Evolutionary conservation across 1,140 invertebrate species (phyloP), one percentile per base, ranked within the genome.

Genomic region (Monochamus saltuarius): DNA sequence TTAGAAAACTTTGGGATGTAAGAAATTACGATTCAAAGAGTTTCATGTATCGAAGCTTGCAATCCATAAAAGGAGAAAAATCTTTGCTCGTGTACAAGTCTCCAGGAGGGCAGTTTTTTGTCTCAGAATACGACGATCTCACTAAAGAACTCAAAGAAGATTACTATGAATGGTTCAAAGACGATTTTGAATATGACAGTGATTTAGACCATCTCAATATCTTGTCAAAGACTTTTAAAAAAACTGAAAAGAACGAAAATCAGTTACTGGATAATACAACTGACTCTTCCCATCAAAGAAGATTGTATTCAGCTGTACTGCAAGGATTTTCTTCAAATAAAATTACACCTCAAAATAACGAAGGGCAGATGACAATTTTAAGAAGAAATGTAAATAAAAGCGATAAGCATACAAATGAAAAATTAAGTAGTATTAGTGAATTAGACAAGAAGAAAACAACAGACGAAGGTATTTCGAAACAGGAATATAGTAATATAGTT

Each of bases 271-370:
- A 54, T 10, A 37, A 56, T 10, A 13, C 55, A 13, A 35, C 34
- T 10, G 59, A 62, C 7, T 34, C 61, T 10, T 35, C 56, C 0
- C 14, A 43, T 3, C 36, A 62, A n/a, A 59, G 52, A 17, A 54
- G 68, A 47, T 49, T 70, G 16, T 72, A 72, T 56, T 72, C 70
- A 2, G 70, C 68, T 8, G 70, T 72, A 9, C 38, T 72, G 16
- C 70, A 72, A 59, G 70, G 65, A 9, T 46, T 42, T 47, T 42
- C 56, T 9, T 43, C 39, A n/a, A 56, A 56, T 17, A 56, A 45
- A 38, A 43, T 56, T 9, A 13, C 53, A 8, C 7, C 47, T n/a
- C 29, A 51, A 51, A 11, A 7, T 38, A 3, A 8, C 7, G 40
- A 43, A 45, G 38, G 37, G 35, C 17, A 56, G 17, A 45, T 56